phyloP scores from a whole-genome alignment of 1,140 invertebrate genomes.

The Neodiprion pinetum region DNA sequence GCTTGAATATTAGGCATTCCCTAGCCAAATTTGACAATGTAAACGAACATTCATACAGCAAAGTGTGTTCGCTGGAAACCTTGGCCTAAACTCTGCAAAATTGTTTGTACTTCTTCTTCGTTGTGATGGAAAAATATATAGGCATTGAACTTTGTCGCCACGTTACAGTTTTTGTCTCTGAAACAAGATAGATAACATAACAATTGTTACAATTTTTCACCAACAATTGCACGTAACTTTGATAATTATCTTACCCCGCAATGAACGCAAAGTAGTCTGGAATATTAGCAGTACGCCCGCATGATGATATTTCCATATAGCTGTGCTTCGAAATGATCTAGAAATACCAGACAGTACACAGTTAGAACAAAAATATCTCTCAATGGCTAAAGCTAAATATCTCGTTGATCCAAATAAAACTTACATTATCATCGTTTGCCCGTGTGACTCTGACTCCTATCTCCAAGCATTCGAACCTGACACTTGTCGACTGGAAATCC shows the following conservation, averaged over 20 bases:
- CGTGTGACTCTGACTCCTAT: constrained; percentile 60
- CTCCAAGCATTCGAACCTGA: constrained; percentile 63
- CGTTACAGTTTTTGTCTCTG: constrained; percentile 67
- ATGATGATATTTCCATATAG: constrained; percentile 73
- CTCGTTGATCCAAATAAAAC: not conserved
- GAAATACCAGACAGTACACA: constrained; percentile 21
- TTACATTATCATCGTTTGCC: constrained; percentile 50
- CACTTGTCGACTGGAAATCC: constrained; percentile 46
- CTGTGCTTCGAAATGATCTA: constrained; percentile 63
- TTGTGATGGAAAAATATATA: constrained; percentile 64
- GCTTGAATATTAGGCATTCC: no score
- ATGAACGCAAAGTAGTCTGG: constrained; percentile 70
- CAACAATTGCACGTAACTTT: constrained; percentile 1
- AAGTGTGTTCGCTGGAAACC: constrained; percentile 58
- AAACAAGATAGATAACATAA: constrained; percentile 37
- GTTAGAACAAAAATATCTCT: constrained; percentile 8
- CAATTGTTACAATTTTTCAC: constrained; percentile 25
- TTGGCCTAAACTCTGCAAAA: constrained; percentile 58
- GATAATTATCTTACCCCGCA: constrained; percentile 61
- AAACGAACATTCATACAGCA: constrained; percentile 43
- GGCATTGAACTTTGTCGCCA: constrained; percentile 65
- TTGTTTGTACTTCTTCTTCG: constrained; percentile 59
- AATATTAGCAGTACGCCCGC: constrained; percentile 64
- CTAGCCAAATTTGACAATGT: no score
- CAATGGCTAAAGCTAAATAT: constrained; percentile 16